Evolutionary conservation across 2,888 invertebrate genomes (phyloP), one percentile per base, ranked within the genome.

Genomic region (Zele albiditarsus): DNA sequence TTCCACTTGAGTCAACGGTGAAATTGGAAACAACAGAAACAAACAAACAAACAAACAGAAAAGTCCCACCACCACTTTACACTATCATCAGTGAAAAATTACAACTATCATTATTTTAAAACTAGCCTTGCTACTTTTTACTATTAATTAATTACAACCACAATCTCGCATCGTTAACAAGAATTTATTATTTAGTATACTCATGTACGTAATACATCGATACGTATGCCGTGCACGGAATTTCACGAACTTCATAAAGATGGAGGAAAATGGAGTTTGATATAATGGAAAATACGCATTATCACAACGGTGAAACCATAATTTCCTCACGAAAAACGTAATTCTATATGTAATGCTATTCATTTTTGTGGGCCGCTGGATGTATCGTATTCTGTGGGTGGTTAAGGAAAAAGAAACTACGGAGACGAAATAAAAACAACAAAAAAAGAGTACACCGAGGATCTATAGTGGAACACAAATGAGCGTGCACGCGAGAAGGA

Each of bases 161-260:
- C 82, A 84, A 82, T 86, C 83, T 83, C 84, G 84, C 84, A 83
- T 85, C 85, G 83, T 84, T 86, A 85, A 84, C 81, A 82, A 83
- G 83, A 84, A 86, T 46, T 67, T 67, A 67, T 63, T 62, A 85
- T 84, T 86, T 84, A 84, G 84, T 82, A 82, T 86, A 85, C 58
- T 85, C 84, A 86, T 84, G 82, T 82, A 84, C 74, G 73, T 68
- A 62, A 75, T 74, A 76, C 70, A 74, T 60, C 70, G 42, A 67
- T 49, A 69, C 74, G 65, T 75, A 73, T 75, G 38, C 20, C 14
- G 49, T 31, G 57, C 38, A 76, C 67, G 63, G 78, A 65, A 60
- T 68, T 49, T 77, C 74, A 31, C 62, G 69, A 72, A 76, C 38
- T 38, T 2, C 12, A 68, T 80, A 75, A 73, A 75, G 74, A 79